Conservation (phyloP, 2,888 invertebrate species). For the Ophonus ardosiacus region DNA sequence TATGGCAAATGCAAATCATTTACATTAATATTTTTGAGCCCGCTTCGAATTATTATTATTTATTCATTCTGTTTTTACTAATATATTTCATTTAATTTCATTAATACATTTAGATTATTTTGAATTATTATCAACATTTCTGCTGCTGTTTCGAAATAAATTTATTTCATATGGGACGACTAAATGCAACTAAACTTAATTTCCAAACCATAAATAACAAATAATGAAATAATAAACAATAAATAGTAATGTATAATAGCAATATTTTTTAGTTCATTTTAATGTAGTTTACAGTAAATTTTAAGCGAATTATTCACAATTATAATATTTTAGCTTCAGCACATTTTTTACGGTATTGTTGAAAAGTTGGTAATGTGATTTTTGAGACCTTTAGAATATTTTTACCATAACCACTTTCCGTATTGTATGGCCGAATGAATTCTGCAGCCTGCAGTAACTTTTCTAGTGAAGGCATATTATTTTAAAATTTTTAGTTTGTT, state of each 20-base stretch:
- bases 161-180: background rate
- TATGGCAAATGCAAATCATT: conserved; percentile 33
- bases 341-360: too few relatives aligned
- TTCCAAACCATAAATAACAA: background rate
- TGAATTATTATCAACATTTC: conserved; percentile 4
- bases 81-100: conserved; percentile 37
- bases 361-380: too few relatives aligned
- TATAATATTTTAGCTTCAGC: too few relatives aligned
- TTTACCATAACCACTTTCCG: too few relatives aligned
- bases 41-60: conserved; percentile 28
- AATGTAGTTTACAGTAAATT: background rate
- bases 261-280: background rate
- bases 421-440: too few relatives aligned
- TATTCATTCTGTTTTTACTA: conserved; percentile 23
- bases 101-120: conserved; percentile 18
- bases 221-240: background rate
- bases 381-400: too few relatives aligned
- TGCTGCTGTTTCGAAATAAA: background rate
- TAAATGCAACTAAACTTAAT: background rate
- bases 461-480: too few relatives aligned
- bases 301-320: too few relatives aligned
- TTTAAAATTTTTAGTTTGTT: too few relatives aligned
- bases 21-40: conserved; percentile 1
- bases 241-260: background rate
- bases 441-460: too few relatives aligned